phyloP scores from a whole-genome alignment of 2,797 vertebrate species.

The Nyctibius grandis region DNA sequence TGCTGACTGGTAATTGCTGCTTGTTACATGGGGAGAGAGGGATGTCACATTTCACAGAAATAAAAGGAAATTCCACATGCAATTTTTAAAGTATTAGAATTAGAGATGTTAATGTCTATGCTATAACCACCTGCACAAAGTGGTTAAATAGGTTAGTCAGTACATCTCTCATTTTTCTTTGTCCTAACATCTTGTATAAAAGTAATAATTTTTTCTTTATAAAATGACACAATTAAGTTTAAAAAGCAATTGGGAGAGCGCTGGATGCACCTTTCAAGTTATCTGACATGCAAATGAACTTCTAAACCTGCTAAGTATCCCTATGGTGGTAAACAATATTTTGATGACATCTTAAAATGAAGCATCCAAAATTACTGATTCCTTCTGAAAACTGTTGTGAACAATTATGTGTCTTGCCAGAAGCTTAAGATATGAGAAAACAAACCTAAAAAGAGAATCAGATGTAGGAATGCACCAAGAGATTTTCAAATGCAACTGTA shows the following conservation, averaged over 20 bases:
- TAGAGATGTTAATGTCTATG: not conserved
- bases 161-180: not conserved
- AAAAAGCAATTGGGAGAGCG: not conserved
- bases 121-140: not conserved
- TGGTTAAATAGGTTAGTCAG: not conserved
- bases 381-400: not conserved
- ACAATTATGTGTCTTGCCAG: not conserved
- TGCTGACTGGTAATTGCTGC: conserved; percentile 81
- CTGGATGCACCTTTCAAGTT: not conserved
- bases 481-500: not conserved
- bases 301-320: not conserved
- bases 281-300: not conserved
- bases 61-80: not conserved
- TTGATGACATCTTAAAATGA: not conserved
- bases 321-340: not conserved
- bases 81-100: not conserved
- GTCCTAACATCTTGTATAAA: not conserved
- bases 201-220: not conserved
- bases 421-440: not conserved
- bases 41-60: not conserved
- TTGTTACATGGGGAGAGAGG: not conserved
- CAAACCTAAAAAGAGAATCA: not conserved
- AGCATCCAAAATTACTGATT: not conserved
- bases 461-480: not conserved
- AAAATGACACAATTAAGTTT: not conserved